phyloP scores from a whole-genome alignment of 2,888 invertebrate genomes.

The Pardosa pseudoannulata region DNA sequence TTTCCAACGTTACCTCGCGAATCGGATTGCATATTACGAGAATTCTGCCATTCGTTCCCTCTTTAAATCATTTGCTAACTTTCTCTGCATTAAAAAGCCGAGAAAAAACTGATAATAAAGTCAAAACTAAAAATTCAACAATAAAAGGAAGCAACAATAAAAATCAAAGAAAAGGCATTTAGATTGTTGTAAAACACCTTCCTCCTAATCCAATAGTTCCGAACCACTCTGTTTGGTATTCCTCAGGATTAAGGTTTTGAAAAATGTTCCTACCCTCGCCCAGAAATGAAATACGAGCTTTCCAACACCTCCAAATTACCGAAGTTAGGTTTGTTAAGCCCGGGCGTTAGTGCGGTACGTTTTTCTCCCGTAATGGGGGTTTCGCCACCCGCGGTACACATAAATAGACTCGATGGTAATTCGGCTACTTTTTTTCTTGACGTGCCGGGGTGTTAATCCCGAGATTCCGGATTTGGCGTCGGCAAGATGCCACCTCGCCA shows the following conservation, averaged over 20 bases:
- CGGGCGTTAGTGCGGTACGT: neutral
- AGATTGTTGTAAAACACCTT: slow-evolving; percentile 67
- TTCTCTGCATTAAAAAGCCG: too few species aligned
- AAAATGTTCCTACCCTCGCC: slow-evolving; percentile 23
- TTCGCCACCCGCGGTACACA: neutral
- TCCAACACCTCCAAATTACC: slow-evolving; percentile 25
- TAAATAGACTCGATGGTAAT: slow-evolving; percentile 2
- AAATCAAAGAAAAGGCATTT: too few species aligned
- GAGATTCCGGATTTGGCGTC: neutral
- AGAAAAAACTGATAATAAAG: too few species aligned
- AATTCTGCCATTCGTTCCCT: too few species aligned
- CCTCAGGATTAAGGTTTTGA: slow-evolving; percentile 47
- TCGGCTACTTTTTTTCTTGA: neutral
- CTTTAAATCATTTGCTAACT: too few species aligned
- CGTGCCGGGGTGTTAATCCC: neutral
- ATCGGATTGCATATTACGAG: too few species aligned
- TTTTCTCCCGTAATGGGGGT: neutral
- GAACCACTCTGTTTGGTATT: slow-evolving; percentile 37
- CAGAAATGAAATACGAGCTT: slow-evolving; percentile 53
- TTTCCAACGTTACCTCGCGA: too few species aligned
- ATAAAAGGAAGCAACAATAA: too few species aligned
- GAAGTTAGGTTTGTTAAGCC: slow-evolving; percentile 5
- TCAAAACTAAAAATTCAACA: too few species aligned
- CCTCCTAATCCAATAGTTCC: slow-evolving; percentile 66
- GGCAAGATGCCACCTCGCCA: neutral